phyloP scores from a whole-genome alignment of 2,113 vertebrate species.

The Ornithorhynchus anatinus region DNA sequence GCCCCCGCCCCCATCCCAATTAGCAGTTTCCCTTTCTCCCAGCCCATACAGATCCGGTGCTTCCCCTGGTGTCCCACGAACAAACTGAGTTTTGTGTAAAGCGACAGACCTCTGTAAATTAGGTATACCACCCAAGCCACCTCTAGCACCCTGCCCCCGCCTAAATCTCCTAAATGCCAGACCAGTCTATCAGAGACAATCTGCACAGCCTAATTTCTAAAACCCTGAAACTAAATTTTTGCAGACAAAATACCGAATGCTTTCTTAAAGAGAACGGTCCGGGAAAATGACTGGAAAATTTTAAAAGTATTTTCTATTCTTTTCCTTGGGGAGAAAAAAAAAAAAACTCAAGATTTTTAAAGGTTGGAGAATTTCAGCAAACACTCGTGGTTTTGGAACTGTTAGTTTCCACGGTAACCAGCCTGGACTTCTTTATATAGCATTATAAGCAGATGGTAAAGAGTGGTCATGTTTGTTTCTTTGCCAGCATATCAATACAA shows the following conservation, averaged over 20 bases:
- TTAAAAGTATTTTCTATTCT: conserved; percentile 57
- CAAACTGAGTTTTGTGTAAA: conserved; percentile 6
- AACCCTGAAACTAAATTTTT: conserved; percentile 28
- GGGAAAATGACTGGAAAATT: conserved; percentile 48
- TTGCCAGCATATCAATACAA: conserved; percentile 79
- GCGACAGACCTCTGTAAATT: conserved; percentile 26
- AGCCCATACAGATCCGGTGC: neutral
- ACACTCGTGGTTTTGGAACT: conserved; percentile 76
- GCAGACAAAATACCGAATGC: conserved; percentile 10
- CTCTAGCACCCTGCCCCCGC: neutral
- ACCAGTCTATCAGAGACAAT: conserved; percentile 30
- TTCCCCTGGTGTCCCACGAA: neutral
- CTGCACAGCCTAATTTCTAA: conserved; percentile 18
- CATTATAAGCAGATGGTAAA: conserved; percentile 86
- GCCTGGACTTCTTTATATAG: conserved; percentile 81
- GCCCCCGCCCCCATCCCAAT: neutral
- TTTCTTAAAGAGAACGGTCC: conserved; percentile 44
- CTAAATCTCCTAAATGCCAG: conserved; percentile 31
- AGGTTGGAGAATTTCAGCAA: conserved; percentile 76
- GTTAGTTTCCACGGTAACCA: conserved; percentile 77
- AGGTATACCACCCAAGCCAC: neutral
- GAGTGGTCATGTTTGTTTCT: conserved; percentile 78
- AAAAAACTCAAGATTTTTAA: conserved; percentile 68
- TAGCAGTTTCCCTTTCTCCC: neutral
- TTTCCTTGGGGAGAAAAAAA: conserved; percentile 45